Evolutionary conservation across 37 sponge, comb jelly and placozoan species (phyloP), one percentile per base, ranked within the genome.

Genomic region (Axinella damicornis): DNA sequence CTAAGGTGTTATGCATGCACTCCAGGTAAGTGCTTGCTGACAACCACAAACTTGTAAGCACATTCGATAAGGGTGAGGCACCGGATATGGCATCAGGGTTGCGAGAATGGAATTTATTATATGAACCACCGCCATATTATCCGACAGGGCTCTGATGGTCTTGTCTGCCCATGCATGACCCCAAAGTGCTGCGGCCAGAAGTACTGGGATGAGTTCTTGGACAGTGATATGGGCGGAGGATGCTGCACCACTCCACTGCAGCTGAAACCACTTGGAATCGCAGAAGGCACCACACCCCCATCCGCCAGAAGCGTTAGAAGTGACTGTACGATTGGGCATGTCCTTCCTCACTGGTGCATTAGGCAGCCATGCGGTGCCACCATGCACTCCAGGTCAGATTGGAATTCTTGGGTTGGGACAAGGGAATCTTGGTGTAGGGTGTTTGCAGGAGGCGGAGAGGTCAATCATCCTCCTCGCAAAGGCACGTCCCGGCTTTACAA

Each of bases 201-300:
- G 57, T 30, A 75, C 15, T 57, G 76, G 76, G 21, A 75, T 21
- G 5, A 75, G 57, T 32, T 75, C 76, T 55, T 75, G 46, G 55
- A 52, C 11, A 31, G 76, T 31, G 31, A 75, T 75, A 5, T 75
- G 21, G 64, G 28, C 24, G 5, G 21, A 20, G 57, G 28, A 21
- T 6, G 59, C 28, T 27, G 22, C 20, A 30, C 22, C 21, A 27
- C 24, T 27, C 56, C 57, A 52, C 30, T 52, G 76, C n/a, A 25
- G 57, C 22, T 57, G 57, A 31, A 75, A 75, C 76, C 76, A 75
- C 2, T 25, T 55, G 57, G 21, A 27, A 6, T 21, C 57, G 5
- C 2, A 2, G 57, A 73, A 58, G 57, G 76, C 76, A 5, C 76
- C 76, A 57, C 56, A 75, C 22, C 76, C 76, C 76, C 76, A 75